A percentile compares a stretch with the other conserved stretches of the same genome.
Conservation (phyloP, 2,113 vertebrate genomes). For the Psittacula cyanocephala region DNA sequence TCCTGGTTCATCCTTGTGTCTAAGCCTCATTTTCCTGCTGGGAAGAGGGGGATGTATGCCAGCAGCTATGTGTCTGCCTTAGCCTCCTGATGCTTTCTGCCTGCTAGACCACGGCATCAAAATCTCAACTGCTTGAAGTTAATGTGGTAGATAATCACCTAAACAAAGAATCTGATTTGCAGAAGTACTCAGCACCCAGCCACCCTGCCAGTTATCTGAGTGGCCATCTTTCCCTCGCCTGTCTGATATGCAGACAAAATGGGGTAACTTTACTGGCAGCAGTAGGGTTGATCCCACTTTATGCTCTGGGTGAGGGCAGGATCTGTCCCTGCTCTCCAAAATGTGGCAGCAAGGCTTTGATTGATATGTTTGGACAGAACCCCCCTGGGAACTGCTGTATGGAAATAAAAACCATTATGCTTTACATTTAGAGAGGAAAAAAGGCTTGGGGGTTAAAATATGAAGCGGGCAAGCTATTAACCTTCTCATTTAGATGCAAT, state of each 20-base stretch:
- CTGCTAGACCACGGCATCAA: neutral
- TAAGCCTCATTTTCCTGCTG: neutral
- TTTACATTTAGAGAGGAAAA: neutral
- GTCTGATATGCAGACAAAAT: neutral
- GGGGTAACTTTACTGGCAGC: neutral
- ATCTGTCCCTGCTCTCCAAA: neutral
- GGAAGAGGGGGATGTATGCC: neutral
- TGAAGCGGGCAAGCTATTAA: slow-evolving; percentile 52
- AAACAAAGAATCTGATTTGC: neutral
- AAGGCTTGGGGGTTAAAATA: neutral
- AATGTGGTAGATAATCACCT: neutral
- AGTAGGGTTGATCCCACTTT: neutral
- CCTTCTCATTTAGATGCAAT: slow-evolving; percentile 48
- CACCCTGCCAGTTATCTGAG: neutral
- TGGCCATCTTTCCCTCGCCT: neutral
- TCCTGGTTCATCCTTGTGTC: neutral
- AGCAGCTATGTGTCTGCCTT: neutral
- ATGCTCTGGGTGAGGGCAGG: neutral
- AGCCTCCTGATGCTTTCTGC: neutral
- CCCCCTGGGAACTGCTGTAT: neutral
- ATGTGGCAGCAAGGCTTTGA: neutral
- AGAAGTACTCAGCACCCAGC: neutral
- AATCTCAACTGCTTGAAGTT: rapidly evolving
- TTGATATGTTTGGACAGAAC: neutral
- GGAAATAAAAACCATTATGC: slow-evolving; percentile 5